Conservation (phyloP, 2,113 vertebrate genomes). For the Callithrix jacchus region DNA sequence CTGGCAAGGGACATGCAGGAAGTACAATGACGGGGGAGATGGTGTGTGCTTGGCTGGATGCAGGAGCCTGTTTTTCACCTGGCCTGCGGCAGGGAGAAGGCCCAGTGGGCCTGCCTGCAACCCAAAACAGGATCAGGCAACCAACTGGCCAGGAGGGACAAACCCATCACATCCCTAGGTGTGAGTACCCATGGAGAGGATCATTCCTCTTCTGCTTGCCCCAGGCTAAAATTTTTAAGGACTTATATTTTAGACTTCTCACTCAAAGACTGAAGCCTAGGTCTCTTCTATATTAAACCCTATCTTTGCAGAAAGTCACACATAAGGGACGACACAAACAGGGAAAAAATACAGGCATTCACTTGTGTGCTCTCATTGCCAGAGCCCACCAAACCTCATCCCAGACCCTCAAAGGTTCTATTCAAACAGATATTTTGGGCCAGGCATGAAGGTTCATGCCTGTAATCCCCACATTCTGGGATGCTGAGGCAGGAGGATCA, state of each 20-base stretch:
- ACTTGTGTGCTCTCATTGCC: not conserved
- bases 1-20: not conserved
- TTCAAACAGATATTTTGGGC: too few species aligned
- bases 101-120: not conserved
- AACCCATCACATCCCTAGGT: not conserved
- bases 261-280: not conserved
- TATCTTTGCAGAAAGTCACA: not conserved
- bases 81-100: not conserved
- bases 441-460: too few species aligned
- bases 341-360: not conserved
- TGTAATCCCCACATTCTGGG: too few species aligned
- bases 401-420: not conserved
- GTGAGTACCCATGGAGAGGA: not conserved
- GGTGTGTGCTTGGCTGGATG: fast-evolving
- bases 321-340: not conserved
- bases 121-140: not conserved
- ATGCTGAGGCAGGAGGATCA: too few species aligned
- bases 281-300: not conserved
- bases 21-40: not conserved
- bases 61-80: not conserved
- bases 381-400: not conserved
- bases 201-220: not conserved
- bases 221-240: not conserved
- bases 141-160: not conserved
- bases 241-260: not conserved